Percentiles rank a stretch among this genome's conserved stretches.
Conservation (phyloP, 2,888 invertebrate species). For the Eristalinus sepulchralis region DNA sequence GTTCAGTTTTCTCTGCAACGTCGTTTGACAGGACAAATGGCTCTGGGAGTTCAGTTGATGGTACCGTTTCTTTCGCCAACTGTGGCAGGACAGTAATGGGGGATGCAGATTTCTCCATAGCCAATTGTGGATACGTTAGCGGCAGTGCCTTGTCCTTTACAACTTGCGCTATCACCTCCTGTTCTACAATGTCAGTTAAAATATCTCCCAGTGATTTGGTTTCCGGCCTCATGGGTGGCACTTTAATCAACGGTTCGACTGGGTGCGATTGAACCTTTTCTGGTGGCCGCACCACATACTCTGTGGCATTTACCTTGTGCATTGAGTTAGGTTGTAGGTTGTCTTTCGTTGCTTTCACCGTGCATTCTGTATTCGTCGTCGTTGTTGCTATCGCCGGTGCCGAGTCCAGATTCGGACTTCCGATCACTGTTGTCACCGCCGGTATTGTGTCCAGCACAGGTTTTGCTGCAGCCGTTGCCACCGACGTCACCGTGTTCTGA, state of each 20-base stretch:
- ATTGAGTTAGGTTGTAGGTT: not conserved
- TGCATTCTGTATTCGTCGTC: not conserved
- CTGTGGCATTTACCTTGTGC: not conserved
- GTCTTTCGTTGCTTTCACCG: not conserved
- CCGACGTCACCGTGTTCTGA: too few relatives aligned
- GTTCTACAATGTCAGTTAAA: constrained; percentile 21
- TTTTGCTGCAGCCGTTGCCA: too few relatives aligned
- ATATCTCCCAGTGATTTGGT: constrained; percentile 40
- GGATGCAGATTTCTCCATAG: not conserved
- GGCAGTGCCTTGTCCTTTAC: not conserved
- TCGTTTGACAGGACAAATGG: not conserved
- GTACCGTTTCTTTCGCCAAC: not conserved
- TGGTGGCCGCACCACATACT: not conserved
- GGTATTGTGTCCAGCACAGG: too few relatives aligned
- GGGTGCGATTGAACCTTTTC: not conserved
- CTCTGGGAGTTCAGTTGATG: not conserved
- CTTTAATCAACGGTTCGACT: not conserved
- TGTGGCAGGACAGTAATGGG: not conserved
- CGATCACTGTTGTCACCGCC: too few relatives aligned
- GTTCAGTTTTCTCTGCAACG: not conserved
- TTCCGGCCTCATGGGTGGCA: not conserved
- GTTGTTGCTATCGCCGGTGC: not conserved
- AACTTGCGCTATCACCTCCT: constrained; percentile 10
- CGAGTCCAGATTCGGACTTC: not conserved
- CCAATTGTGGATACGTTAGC: not conserved